These are phyloP conservation scores for Eremobia ochroleuca DNA, from an alignment of 2,888 invertebrate species.

Conservation along the genomic window DNA sequence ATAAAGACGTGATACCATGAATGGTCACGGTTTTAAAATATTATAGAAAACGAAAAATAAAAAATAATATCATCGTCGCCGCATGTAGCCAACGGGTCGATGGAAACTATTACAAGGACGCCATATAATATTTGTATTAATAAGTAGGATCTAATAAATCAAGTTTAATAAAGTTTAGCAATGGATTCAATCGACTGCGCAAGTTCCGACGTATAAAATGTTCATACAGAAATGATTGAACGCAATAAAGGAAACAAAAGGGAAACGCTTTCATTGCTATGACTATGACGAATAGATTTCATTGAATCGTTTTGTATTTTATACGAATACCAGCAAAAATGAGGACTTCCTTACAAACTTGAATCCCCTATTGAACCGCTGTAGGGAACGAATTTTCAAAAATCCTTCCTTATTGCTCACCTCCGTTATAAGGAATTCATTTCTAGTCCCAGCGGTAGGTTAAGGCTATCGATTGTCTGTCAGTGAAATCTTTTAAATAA, in stretches of 20 bases:
- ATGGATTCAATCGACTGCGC: constrained; percentile 27
- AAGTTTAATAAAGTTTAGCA: constrained; percentile 40
- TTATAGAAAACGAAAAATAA: neutral
- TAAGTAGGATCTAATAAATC: constrained; percentile 18
- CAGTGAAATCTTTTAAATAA: neutral
- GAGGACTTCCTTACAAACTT: neutral
- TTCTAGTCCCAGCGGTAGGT: neutral
- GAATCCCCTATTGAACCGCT: neutral
- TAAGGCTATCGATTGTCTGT: neutral
- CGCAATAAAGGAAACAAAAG: constrained; percentile 56
- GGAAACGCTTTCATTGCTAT: constrained; percentile 49
- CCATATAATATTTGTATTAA: neutral
- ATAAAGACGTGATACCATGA: constrained; percentile 1
- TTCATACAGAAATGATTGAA: constrained; percentile 35
- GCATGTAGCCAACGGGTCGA: constrained; percentile 2
- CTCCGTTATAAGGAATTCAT: neutral
- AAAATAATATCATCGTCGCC: neutral
- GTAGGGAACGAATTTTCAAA: neutral
- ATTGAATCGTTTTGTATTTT: constrained; percentile 14
- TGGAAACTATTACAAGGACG: constrained; percentile 18
- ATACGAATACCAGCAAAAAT: neutral
- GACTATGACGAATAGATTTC: constrained; percentile 33
- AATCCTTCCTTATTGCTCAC: neutral
- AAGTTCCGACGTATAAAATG: constrained; percentile 42
- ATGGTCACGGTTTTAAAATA: constrained; percentile 15